These are phyloP conservation scores for Salmo trutta DNA, from an alignment of 2,797 vertebrate species.

Conservation along the genomic window DNA sequence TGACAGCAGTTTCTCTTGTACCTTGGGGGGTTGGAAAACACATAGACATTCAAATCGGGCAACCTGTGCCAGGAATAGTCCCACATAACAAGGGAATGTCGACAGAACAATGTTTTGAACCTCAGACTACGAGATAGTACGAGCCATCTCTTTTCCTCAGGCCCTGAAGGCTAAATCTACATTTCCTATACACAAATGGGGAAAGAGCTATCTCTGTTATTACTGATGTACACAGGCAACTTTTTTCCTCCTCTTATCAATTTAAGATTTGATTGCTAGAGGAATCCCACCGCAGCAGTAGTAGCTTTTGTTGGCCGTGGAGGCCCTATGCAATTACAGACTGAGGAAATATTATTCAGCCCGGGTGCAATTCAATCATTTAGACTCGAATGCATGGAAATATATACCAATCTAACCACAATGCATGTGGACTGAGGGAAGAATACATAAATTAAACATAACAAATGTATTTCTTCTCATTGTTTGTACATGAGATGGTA, in stretches of 20 bases:
- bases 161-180: conserved; percentile 61
- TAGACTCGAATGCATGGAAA: conserved; percentile 80
- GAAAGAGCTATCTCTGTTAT: conserved; percentile 45
- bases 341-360: conserved; percentile 86
- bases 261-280: conserved; percentile 85
- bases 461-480: conserved; percentile 55
- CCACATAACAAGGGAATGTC: conserved; percentile 75
- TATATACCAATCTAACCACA: conserved; percentile 72
- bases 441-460: conserved; percentile 60
- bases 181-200: conserved; percentile 49
- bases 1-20: conserved; percentile 60
- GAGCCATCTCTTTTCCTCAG: conserved; percentile 57
- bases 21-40: conserved; percentile 58
- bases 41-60: conserved; percentile 76
- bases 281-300: conserved; percentile 81
- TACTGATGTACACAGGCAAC: conserved; percentile 55
- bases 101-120: conserved; percentile 25
- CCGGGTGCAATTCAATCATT: conserved; percentile 61
- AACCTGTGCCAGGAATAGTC: conserved; percentile 73
- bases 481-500: conserved; percentile 45
- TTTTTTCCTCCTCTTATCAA: conserved; percentile 70
- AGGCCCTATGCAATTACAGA: conserved; percentile 84
- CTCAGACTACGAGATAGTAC: neutral
- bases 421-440: conserved; percentile 42
- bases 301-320: conserved; percentile 81